A percentile compares a stretch with the other conserved stretches of the same genome.
Conservation (phyloP, 1,140 invertebrate genomes). For the Drosophila dunni region DNA sequence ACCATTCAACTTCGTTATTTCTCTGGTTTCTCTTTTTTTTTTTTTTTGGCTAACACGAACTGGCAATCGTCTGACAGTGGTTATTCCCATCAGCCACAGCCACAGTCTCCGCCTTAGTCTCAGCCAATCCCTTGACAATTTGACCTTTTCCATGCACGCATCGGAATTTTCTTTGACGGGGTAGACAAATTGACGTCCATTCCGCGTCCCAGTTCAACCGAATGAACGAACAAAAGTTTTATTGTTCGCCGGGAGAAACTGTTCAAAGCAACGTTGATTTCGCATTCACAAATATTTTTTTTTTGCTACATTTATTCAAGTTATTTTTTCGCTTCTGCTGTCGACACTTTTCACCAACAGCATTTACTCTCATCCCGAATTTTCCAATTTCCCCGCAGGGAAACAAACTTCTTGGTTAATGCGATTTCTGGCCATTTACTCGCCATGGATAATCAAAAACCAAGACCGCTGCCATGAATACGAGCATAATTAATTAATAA, state of each 20-base stretch:
- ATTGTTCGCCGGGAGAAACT: slow-evolving; percentile 42
- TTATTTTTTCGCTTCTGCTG: slow-evolving; percentile 23
- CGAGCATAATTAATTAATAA: slow-evolving; percentile 35
- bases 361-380: not conserved
- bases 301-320: slow-evolving; percentile 35
- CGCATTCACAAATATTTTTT: slow-evolving; percentile 42
- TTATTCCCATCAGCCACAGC: slow-evolving; percentile 2
- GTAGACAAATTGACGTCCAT: slow-evolving; percentile 17
- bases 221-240: slow-evolving; percentile 58
- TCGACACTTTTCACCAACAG: slow-evolving; percentile 1
- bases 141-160: slow-evolving; percentile 50
- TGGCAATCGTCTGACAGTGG: slow-evolving; percentile 48
- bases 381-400: not conserved
- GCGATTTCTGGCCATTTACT: slow-evolving; percentile 8
- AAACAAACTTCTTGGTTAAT: not conserved
- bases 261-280: slow-evolving; percentile 62
- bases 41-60: slow-evolving; percentile 33
- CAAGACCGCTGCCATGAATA: not conserved
- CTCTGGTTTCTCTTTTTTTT: not conserved
- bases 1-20: slow-evolving; percentile 36
- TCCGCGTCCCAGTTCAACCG: slow-evolving; percentile 31
- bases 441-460: slow-evolving; percentile 11
- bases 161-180: slow-evolving; percentile 23
- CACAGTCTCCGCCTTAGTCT: not conserved
- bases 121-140: slow-evolving; percentile 39